These are phyloP conservation scores for Salvelinus namaycush DNA, from an alignment of 2,113 vertebrate species.

Conservation along the genomic window DNA sequence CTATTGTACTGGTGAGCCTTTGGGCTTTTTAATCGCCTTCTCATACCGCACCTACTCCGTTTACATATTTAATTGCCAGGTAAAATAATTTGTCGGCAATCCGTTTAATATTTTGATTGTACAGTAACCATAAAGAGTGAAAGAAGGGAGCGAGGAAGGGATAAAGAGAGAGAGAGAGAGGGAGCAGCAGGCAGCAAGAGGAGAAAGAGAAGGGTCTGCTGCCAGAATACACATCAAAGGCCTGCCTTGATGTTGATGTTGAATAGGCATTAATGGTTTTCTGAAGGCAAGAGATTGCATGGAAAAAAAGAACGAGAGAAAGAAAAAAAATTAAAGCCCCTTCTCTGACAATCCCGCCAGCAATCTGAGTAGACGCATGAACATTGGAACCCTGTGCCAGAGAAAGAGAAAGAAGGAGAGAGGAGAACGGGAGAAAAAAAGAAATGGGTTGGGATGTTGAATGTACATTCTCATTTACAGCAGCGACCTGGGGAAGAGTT, in stretches of 20 bases:
- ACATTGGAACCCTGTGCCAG: conserved; percentile 82
- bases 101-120: conserved; percentile 95
- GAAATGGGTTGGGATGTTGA: conserved; percentile 38
- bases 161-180: conserved; percentile 47
- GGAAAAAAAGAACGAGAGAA: conserved; percentile 26
- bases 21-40: conserved; percentile 76
- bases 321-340: conserved; percentile 80
- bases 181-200: conserved; percentile 67
- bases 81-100: conserved; percentile 85
- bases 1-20: conserved; percentile 78
- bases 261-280: conserved; percentile 94
- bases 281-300: conserved; percentile 92
- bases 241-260: conserved; percentile 92
- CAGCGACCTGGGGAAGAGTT: conserved; percentile 41
- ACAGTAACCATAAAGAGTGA: conserved; percentile 80
- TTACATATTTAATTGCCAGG: conserved; percentile 93
- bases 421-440: conserved; percentile 10
- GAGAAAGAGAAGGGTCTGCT: conserved; percentile 80
- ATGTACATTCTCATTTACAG: conserved; percentile 52
- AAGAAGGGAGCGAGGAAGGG: conserved; percentile 31
- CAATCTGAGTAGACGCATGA: conserved; percentile 89
- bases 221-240: conserved; percentile 98
- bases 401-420: conserved; percentile 59
- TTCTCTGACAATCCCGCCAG: conserved; percentile 84
- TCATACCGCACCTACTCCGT: conserved; percentile 72